Conservation (phyloP, 2,888 invertebrate species). For the Aporophyla lueneburgensis region DNA sequence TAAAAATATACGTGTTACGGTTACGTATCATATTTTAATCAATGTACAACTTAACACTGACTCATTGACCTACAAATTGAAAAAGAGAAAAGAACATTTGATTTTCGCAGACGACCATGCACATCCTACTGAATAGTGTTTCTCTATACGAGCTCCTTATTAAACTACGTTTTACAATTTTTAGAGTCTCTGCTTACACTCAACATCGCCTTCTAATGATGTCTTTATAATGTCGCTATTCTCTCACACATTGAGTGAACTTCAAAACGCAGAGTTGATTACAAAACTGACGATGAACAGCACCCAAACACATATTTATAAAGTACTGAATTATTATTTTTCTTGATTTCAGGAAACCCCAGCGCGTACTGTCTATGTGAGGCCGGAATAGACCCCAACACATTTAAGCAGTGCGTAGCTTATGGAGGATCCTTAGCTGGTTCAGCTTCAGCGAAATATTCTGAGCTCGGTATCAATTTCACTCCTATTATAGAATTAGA, state of each 20-base stretch:
- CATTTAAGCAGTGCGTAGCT: constrained; percentile 50
- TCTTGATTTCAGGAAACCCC: constrained; percentile 28
- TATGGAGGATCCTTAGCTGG: constrained; percentile 22
- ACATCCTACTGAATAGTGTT: neutral
- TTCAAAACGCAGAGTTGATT: neutral
- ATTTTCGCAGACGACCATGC: too few species aligned
- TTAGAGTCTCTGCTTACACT: neutral
- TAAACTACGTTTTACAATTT: neutral
- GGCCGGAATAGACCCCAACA: constrained; percentile 34
- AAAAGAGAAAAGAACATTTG: too few species aligned
- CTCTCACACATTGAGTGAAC: neutral
- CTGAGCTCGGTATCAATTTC: constrained; percentile 29
- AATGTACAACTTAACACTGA: too few species aligned
- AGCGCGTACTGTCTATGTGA: constrained; percentile 54
- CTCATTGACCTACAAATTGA: too few species aligned
- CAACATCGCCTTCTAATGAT: neutral
- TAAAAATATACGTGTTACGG: too few species aligned
- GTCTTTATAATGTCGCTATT: neutral
- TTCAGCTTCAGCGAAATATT: constrained; percentile 30
- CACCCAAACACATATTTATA: neutral
- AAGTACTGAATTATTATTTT: neutral
- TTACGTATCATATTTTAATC: too few species aligned
- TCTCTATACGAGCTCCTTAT: neutral
- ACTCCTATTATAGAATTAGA: constrained; percentile 49
- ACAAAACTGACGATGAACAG: neutral